Evolutionary conservation across 2,888 invertebrate species (phyloP).

Genomic region (Polydrusus pterygomalis): DNA sequence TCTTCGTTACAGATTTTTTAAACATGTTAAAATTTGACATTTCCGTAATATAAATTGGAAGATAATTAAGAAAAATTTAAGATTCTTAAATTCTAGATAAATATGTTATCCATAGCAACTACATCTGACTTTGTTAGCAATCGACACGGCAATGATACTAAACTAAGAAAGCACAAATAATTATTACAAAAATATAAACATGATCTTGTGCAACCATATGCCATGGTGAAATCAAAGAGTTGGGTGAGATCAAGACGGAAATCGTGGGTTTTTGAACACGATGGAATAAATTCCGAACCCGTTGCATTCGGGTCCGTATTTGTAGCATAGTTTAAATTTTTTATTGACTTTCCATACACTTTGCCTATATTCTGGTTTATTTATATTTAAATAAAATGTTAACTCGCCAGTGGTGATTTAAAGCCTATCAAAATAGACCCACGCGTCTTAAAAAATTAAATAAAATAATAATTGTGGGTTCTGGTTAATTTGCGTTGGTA

Average conservation of each 20-base stretch:
- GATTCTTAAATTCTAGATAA: too few relatives aligned
- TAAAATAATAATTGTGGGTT: slow-evolving; percentile 16
- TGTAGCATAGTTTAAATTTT: slow-evolving; percentile 32
- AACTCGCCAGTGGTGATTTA: slow-evolving; percentile 38
- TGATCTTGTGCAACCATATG: slow-evolving; percentile 44
- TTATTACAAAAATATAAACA: slow-evolving; percentile 47
- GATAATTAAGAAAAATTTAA: too few relatives aligned
- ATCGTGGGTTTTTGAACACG: slow-evolving; percentile 50
- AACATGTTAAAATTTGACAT: too few relatives aligned
- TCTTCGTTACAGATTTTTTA: too few relatives aligned
- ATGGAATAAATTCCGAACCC: slow-evolving; percentile 49
- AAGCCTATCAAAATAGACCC: slow-evolving; percentile 25
- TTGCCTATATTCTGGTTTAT: slow-evolving; percentile 26
- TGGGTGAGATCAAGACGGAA: slow-evolving; percentile 49
- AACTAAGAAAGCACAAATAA: slow-evolving; percentile 37
- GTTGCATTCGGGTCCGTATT: slow-evolving; percentile 41
- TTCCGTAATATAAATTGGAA: too few relatives aligned
- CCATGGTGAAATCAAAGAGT: slow-evolving; percentile 46
- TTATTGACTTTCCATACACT: slow-evolving; percentile 28
- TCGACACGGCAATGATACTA: slow-evolving; percentile 12
- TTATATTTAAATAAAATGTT: slow-evolving; percentile 35
- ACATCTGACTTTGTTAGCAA: background rate
- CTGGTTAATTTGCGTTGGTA: slow-evolving; percentile 27
- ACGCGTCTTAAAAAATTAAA: slow-evolving; percentile 23
- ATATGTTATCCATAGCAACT: too few relatives aligned